phyloP scores from a whole-genome alignment of 2,113 vertebrate genomes.

The Labeo catla region DNA sequence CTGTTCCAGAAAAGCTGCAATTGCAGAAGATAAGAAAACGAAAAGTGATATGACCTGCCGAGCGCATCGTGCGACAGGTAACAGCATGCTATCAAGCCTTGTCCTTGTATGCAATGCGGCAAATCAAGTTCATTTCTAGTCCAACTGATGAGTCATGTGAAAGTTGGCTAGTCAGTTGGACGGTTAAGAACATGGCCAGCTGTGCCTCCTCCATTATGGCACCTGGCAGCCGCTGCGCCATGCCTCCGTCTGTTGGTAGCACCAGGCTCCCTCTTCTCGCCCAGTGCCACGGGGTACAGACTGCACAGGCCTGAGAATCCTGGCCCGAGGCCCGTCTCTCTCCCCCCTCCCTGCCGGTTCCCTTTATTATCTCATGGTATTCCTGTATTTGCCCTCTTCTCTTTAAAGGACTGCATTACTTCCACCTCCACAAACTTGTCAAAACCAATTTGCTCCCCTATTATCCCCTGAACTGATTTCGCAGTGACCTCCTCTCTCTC shows the following conservation, averaged over 20 bases:
- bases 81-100: neutral
- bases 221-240: slow-evolving; percentile 36
- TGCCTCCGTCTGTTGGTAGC: slow-evolving; percentile 63
- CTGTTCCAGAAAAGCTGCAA: slow-evolving; percentile 46
- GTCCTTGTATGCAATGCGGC: neutral
- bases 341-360: slow-evolving; percentile 45
- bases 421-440: slow-evolving; percentile 82
- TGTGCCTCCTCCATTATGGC: slow-evolving; percentile 50
- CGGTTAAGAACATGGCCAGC: slow-evolving; percentile 49
- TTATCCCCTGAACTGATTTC: slow-evolving; percentile 81
- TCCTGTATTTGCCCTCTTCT: slow-evolving; percentile 75
- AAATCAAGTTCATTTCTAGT: slow-evolving; percentile 21
- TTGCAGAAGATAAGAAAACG: neutral
- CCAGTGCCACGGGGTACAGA: slow-evolving; percentile 14
- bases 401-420: slow-evolving; percentile 80
- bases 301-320: slow-evolving; percentile 56
- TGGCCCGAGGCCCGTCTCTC: slow-evolving; percentile 54
- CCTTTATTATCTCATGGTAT: slow-evolving; percentile 82
- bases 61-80: neutral
- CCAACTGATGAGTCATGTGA: slow-evolving; percentile 17
- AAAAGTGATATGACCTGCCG: neutral
- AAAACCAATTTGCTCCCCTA: slow-evolving; percentile 85
- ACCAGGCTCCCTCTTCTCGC: slow-evolving; percentile 12
- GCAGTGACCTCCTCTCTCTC: slow-evolving; percentile 66
- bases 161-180: slow-evolving; percentile 34